These are phyloP conservation scores for Galemys pyrenaicus DNA, from an alignment of 2,113 vertebrate species.

Conservation along the genomic window DNA sequence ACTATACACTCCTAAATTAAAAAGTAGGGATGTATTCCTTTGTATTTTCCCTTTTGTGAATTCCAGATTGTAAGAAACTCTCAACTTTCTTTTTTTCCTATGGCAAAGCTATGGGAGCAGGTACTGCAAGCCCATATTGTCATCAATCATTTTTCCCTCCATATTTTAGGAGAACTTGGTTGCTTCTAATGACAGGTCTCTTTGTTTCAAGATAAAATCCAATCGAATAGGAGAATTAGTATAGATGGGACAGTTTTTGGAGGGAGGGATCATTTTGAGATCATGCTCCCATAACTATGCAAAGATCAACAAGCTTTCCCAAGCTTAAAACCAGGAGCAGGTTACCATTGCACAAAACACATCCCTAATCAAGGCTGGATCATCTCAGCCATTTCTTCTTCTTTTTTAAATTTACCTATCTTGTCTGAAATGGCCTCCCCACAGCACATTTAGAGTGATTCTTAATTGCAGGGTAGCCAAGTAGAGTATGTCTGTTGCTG, in stretches of 20 bases:
- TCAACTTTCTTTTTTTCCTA: constrained; percentile 75
- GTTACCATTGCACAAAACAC: constrained; percentile 87
- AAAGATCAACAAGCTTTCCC: constrained; percentile 87
- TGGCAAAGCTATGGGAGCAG: constrained; percentile 88
- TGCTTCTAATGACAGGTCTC: constrained; percentile 85
- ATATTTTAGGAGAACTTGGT: constrained; percentile 81
- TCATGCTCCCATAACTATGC: constrained; percentile 83
- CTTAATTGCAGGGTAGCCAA: constrained; percentile 99
- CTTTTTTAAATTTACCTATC: background rate
- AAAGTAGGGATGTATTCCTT: constrained; percentile 64
- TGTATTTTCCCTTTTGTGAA: constrained; percentile 80
- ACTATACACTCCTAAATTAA: constrained; percentile 52
- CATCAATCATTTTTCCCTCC: constrained; percentile 82
- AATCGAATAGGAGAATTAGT: background rate
- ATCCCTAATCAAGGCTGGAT: constrained; percentile 78
- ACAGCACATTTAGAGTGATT: constrained; percentile 70
- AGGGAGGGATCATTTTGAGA: constrained; percentile 69
- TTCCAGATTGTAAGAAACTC: constrained; percentile 78
- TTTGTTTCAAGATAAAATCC: constrained; percentile 85
- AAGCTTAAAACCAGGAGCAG: constrained; percentile 87
- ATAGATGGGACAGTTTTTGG: background rate
- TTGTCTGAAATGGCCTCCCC: constrained; percentile 72
- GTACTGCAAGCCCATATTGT: constrained; percentile 88
- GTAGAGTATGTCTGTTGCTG: constrained; percentile 97
- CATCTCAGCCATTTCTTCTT: constrained; percentile 60